phyloP scores from a whole-genome alignment of 2,113 vertebrate genomes.

The Mesembrinibis cayennensis region DNA sequence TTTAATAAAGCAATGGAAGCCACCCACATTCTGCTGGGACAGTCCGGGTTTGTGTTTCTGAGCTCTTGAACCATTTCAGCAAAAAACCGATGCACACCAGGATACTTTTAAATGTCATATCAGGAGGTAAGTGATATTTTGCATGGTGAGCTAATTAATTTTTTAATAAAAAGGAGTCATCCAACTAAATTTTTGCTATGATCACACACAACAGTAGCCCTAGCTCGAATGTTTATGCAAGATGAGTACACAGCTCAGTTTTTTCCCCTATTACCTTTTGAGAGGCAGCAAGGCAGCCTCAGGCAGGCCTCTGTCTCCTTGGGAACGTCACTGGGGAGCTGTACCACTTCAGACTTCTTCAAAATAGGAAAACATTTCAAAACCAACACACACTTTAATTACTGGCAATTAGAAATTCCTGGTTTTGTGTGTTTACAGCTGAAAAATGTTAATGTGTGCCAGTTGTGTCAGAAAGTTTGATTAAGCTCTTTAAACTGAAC shows the following conservation, averaged over 20 bases:
- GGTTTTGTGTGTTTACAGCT: conserved; percentile 52
- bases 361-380: conserved; percentile 54
- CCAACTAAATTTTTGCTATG: not conserved
- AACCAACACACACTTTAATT: conserved; percentile 51
- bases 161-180: not conserved
- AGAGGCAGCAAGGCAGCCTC: conserved; percentile 22
- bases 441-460: conserved; percentile 69
- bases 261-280: not conserved
- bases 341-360: conserved; percentile 51
- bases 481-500: conserved; percentile 50
- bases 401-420: conserved; percentile 61
- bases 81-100: not conserved
- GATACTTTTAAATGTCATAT: not conserved
- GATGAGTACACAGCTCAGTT: not conserved
- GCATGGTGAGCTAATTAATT: not conserved
- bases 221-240: conserved; percentile 22
- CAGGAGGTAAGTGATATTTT: not conserved
- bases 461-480: conserved; percentile 66
- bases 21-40: not conserved
- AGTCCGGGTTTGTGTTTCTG: not conserved
- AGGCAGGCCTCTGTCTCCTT: conserved; percentile 28
- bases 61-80: not conserved
- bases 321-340: conserved; percentile 19
- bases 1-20: conserved; percentile 35
- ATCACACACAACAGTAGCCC: not conserved